phyloP scores from a whole-genome alignment of 2,113 vertebrate species.

The Aldabrachelys gigantea region DNA sequence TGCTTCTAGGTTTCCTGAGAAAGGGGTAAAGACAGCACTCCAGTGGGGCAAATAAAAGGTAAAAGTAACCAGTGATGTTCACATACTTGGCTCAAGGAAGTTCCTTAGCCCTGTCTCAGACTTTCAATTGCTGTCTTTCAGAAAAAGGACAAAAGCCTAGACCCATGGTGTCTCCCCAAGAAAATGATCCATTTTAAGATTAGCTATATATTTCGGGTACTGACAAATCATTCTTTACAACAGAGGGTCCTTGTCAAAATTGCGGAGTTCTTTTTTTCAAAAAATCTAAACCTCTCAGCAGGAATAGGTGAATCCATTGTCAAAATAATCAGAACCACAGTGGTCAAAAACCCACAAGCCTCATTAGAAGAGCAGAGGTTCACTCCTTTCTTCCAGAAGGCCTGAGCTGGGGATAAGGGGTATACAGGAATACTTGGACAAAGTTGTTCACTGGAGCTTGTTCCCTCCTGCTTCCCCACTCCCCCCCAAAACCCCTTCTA shows the following conservation, averaged over 20 bases:
- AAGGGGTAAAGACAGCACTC: not conserved
- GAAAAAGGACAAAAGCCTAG: not conserved
- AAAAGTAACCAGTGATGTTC: not conserved
- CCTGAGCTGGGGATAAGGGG: not conserved
- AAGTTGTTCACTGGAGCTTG: not conserved
- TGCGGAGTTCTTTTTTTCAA: too few species aligned
- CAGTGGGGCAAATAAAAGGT: not conserved
- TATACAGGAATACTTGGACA: not conserved
- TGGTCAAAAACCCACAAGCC: not conserved
- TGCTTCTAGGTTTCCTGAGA: not conserved
- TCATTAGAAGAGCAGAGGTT: fast-evolving
- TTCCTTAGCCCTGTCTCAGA: not conserved
- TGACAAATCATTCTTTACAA: not conserved
- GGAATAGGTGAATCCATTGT: not conserved
- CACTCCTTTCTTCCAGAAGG: not conserved
- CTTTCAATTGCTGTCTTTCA: not conserved
- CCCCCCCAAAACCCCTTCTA: not conserved
- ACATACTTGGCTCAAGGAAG: not conserved
- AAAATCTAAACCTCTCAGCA: not conserved
- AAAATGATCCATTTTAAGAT: not conserved
- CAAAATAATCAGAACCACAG: not conserved
- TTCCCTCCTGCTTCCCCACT: not conserved
- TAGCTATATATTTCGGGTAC: not conserved
- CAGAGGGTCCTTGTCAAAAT: not conserved
- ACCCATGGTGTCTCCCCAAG: not conserved